Base-by-base conservation (phyloP, 2,888 invertebrate species). In the Capitulum mitella region DNA sequence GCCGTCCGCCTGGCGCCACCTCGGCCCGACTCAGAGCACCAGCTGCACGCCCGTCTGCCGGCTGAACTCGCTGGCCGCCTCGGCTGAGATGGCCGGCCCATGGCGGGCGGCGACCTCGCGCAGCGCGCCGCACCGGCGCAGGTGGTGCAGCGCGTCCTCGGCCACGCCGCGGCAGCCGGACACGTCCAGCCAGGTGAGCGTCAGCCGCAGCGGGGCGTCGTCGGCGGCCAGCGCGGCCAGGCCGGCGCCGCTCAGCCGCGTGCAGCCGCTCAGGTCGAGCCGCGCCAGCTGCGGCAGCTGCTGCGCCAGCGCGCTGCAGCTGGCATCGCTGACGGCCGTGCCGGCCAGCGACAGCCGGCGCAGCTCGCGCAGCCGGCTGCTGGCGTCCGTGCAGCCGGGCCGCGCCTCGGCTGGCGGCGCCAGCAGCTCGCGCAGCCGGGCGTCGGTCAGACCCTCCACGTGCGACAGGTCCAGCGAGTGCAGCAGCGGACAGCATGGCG, bases 401-500 rank as follows among this genome's bases (percentile, higher is more conserved):
- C 82, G 79, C 61, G 80, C 80, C 75, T 80, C 78, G n/a, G 80
- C 77, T 1, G 82, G 82, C 43, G 81, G 70, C 19, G 80, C 78
- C 26, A 82, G 78, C 61, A 82, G 64, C 29, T 78, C 48, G 19
- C 77, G 77, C 43, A 82, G 51, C 32, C 81, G 79, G 26, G 51
- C 74, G 77, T 82, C 81, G 40, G 79, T 80, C 37, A 82, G 64
- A 19, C 81, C 80, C 74, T 80, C 79, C 51, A 79, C 79, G 78
- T 79, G 80, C 46, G 80, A 80, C 19, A 82, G 46, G 58, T 82
- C 78, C 61, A 82, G 81, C 29, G 78, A 54, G 29, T 79, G 64
- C 82, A 74, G 82, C 83, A 58, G 82, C 84, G 51, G 82, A 83
- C 81, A 84, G 78, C 80, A 81, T 78, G 81, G 80, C 29, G 80